Evolutionary conservation across 2,113 vertebrate genomes (phyloP).

Genomic region (Poeciliopsis prolifica): DNA sequence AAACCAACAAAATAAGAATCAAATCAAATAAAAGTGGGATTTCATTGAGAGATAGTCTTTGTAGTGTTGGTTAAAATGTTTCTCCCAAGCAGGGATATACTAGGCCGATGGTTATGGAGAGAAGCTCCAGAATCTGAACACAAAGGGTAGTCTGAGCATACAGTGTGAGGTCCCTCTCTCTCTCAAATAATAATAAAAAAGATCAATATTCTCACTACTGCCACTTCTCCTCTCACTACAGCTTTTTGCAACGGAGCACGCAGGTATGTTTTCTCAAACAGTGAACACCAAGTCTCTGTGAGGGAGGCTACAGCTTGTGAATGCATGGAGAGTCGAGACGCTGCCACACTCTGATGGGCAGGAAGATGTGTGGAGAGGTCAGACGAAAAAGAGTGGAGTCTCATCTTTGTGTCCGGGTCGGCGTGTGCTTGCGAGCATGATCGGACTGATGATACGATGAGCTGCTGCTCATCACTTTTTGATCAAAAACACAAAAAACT

Average conservation of each 20-base stretch:
- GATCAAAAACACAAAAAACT: conserved; percentile 21
- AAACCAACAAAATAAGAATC: conserved; percentile 47
- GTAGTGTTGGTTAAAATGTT: conserved; percentile 65
- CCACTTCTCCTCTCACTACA: conserved; percentile 32
- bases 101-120: conserved; percentile 12
- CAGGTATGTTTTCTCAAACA: conserved; percentile 29
- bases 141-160: conserved; percentile 34
- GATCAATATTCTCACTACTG: conserved; percentile 15
- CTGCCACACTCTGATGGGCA: neutral
- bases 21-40: conserved; percentile 57
- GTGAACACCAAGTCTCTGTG: conserved; percentile 21
- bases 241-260: conserved; percentile 20
- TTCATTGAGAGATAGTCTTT: conserved; percentile 43
- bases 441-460: conserved; percentile 24
- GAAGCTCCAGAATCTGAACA: conserved; percentile 32
- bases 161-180: conserved; percentile 36
- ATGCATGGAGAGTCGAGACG: conserved; percentile 7
- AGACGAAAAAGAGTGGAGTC: neutral
- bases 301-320: neutral
- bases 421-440: neutral
- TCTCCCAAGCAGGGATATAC: conserved; percentile 47
- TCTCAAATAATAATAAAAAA: neutral
- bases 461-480: conserved; percentile 32
- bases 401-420: conserved; percentile 9
- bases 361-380: conserved; percentile 1